These are phyloP conservation scores for Bucco capensis DNA, from an alignment of 2,113 vertebrate species.

Conservation along the genomic window DNA sequence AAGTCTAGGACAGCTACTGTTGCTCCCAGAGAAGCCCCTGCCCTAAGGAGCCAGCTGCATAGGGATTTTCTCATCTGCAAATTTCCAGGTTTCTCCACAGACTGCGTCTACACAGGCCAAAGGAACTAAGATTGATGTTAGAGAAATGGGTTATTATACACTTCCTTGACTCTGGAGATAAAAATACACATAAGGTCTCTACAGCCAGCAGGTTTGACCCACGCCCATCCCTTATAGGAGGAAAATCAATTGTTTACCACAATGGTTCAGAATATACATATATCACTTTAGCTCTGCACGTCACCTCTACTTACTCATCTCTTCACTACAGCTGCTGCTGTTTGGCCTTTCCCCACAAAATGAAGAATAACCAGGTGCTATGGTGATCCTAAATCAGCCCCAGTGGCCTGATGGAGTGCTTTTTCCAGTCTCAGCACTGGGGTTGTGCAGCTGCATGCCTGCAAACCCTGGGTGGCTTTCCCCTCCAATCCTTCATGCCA, in stretches of 20 bases:
- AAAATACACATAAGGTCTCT: not conserved
- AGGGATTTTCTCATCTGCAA: not conserved
- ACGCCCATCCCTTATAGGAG: not conserved
- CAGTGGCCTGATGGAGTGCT: not conserved
- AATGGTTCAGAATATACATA: not conserved
- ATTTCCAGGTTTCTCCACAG: not conserved
- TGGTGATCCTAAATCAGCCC: not conserved
- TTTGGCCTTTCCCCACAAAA: not conserved
- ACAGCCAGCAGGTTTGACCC: not conserved
- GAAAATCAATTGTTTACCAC: not conserved
- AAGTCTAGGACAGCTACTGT: not conserved
- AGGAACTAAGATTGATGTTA: not conserved
- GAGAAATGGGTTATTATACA: not conserved
- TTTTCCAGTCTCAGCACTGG: not conserved
- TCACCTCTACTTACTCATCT: not conserved
- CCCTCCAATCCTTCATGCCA: not conserved
- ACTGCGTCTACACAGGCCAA: not conserved
- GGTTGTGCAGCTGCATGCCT: not conserved
- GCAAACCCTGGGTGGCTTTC: not conserved
- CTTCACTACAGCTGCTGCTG: not conserved
- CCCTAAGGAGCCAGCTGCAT: not conserved
- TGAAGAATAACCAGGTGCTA: not conserved
- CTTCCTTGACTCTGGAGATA: not conserved
- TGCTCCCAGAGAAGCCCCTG: not conserved
- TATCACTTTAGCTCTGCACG: not conserved